phyloP scores from a whole-genome alignment of 2,888 invertebrate genomes.

The Lycophotia porphyrea region DNA sequence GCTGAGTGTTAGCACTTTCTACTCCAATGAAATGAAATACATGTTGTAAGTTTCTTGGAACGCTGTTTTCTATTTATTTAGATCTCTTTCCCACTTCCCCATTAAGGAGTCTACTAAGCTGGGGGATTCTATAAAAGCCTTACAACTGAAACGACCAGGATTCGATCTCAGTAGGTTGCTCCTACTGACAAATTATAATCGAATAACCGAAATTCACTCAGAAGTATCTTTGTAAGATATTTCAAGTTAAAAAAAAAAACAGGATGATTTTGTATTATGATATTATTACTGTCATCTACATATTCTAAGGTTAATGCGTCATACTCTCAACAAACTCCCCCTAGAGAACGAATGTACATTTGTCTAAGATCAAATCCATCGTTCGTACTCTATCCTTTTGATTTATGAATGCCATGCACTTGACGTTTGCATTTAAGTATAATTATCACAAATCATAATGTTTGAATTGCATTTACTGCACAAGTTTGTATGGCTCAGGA shows the following conservation, averaged over 20 bases:
- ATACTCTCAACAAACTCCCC: constrained; percentile 37
- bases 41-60: neutral
- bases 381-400: constrained; percentile 65
- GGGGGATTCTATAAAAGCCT: neutral
- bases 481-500: constrained; percentile 69
- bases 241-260: neutral
- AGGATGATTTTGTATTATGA: neutral
- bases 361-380: constrained; percentile 66
- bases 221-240: neutral
- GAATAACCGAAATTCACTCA: neutral
- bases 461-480: constrained; percentile 74
- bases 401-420: constrained; percentile 74
- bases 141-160: neutral
- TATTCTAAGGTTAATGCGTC: constrained; percentile 18
- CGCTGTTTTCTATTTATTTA: neutral
- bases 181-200: neutral
- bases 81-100: constrained; percentile 9
- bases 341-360: constrained; percentile 51
- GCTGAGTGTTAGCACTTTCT: constrained; percentile 44
- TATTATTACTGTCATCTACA: constrained; percentile 2
- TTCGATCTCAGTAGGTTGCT: neutral
- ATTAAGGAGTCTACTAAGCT: constrained; percentile 8
- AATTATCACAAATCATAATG: constrained; percentile 85
- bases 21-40: constrained; percentile 14
- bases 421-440: constrained; percentile 78